Evolutionary conservation across 35 echinoderm and acorn worm species (phyloP).

Genomic region (Holothuria glaberrima): DNA sequence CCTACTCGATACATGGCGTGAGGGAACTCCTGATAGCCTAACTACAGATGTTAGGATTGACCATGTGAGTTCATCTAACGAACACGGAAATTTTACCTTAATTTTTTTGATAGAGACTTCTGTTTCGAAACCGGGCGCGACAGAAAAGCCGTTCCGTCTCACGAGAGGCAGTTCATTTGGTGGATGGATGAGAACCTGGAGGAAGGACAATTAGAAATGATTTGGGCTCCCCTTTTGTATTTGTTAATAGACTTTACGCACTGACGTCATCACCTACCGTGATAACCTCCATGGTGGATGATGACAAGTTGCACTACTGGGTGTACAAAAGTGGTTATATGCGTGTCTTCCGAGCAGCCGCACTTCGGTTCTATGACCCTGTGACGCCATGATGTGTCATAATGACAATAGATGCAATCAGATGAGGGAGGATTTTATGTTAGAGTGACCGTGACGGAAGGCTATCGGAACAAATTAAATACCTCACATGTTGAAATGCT

Average conservation of each 20-base stretch:
- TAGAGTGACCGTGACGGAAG: too few relatives aligned
- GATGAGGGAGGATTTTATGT: too few relatives aligned
- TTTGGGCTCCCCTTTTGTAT: too few relatives aligned
- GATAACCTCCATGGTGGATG: neutral
- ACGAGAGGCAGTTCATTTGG: neutral
- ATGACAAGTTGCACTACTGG: neutral
- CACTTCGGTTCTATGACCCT: too few relatives aligned
- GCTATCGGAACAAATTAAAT: too few relatives aligned
- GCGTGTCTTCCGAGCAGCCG: too few relatives aligned
- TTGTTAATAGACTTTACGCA: too few relatives aligned
- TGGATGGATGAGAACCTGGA: neutral
- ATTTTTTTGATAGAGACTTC: neutral
- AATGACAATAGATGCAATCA: too few relatives aligned
- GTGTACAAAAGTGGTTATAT: neutral
- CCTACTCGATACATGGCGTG: too few relatives aligned
- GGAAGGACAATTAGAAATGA: neutral
- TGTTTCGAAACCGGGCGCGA: neutral
- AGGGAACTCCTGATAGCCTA: too few relatives aligned
- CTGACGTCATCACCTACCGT: neutral
- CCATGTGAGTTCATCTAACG: neutral
- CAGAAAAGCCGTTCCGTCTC: neutral
- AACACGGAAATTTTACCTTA: neutral
- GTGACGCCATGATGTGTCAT: too few relatives aligned
- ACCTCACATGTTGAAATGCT: too few relatives aligned
- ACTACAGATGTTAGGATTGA: neutral